These are phyloP conservation scores for Dromius quadrimaculatus DNA, from an alignment of 2,888 invertebrate species.

Conservation along the genomic window DNA sequence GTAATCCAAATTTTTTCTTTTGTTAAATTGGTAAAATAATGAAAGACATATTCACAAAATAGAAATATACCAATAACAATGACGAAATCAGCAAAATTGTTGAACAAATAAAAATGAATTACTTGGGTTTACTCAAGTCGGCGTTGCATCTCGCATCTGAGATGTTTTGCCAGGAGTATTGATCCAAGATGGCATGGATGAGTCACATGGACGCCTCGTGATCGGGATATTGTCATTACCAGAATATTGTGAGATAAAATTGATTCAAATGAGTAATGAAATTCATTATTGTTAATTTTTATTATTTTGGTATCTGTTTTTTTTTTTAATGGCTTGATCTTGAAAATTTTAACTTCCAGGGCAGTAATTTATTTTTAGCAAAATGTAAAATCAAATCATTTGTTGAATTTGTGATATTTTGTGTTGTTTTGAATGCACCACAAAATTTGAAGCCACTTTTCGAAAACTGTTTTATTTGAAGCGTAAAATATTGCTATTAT, in stretches of 20 bases:
- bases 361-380: background rate
- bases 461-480: too few species aligned
- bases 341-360: background rate
- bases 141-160: constrained; percentile 15
- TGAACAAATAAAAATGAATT: too few species aligned
- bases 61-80: too few species aligned
- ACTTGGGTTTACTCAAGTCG: constrained; percentile 15
- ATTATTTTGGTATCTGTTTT: background rate
- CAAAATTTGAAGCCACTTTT: too few species aligned
- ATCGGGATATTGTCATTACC: background rate
- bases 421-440: background rate
- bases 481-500: too few species aligned
- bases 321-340: background rate
- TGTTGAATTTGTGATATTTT: background rate
- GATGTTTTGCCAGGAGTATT: constrained; percentile 33
- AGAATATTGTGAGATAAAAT: background rate
- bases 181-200: constrained; percentile 44
- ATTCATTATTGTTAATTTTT: background rate
- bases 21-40: too few species aligned
- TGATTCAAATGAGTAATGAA: too few species aligned
- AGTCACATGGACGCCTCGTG: constrained; percentile 39
- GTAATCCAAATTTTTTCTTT: too few species aligned
- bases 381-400: background rate
- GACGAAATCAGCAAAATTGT: too few species aligned
- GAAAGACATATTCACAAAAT: too few species aligned